Evolutionary conservation across 2,797 vertebrate genomes (phyloP).

Genomic region (Malurus splendens): DNA sequence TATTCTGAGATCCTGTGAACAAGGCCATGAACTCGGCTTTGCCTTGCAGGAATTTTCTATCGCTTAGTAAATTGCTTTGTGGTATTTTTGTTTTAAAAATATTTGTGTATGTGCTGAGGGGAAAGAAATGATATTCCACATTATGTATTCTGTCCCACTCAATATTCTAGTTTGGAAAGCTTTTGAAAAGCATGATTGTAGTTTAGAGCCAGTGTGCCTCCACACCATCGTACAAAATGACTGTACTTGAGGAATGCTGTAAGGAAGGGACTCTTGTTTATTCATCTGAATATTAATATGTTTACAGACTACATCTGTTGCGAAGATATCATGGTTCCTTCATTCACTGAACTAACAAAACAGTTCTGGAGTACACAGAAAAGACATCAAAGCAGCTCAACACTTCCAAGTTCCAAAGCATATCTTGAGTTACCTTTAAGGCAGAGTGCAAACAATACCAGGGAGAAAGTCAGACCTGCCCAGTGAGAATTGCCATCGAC

Average conservation of each 20-base stretch:
- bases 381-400: background rate
- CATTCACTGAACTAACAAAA: background rate
- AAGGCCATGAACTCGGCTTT: background rate
- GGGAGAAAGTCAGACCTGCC: background rate
- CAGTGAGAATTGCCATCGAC: background rate
- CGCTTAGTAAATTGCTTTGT: background rate
- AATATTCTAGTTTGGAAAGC: background rate
- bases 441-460: background rate
- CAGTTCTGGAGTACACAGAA: background rate
- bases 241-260: background rate
- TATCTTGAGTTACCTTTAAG: rapidly evolving
- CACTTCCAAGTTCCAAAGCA: background rate
- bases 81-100: background rate
- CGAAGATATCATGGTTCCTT: background rate
- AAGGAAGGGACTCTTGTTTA: background rate
- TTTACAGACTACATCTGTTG: background rate
- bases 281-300: background rate
- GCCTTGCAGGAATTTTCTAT: background rate
- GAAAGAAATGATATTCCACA: background rate
- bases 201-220: background rate
- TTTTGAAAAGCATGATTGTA: background rate
- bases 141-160: background rate
- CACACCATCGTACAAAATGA: rapidly evolving
- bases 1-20: background rate
- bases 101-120: background rate